phyloP scores from a whole-genome alignment of 2,888 invertebrate genomes.

The Barypeithes pellucidus region DNA sequence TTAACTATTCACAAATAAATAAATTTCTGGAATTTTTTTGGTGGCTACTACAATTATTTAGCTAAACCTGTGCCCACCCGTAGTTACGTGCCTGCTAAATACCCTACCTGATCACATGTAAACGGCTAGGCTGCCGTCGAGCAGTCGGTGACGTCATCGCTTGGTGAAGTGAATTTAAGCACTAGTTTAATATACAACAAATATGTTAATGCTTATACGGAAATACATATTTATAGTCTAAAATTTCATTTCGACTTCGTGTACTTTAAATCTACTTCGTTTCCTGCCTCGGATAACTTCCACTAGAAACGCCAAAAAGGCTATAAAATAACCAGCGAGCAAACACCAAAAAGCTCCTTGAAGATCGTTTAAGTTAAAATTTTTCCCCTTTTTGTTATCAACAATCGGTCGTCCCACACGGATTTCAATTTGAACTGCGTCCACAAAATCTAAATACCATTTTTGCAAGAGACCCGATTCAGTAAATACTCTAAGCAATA shows the following conservation, averaged over 20 bases:
- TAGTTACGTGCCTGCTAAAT: too few species aligned
- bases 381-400: background rate
- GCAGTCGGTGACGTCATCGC: too few species aligned
- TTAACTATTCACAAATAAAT: too few species aligned
- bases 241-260: background rate
- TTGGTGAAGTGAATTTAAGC: too few species aligned
- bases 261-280: background rate
- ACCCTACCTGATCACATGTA: too few species aligned
- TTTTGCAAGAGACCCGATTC: conserved; percentile 67
- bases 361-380: conserved; percentile 1
- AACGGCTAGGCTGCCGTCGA: too few species aligned
- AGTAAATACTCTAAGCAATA: conserved; percentile 62
- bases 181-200: too few species aligned
- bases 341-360: conserved; percentile 17
- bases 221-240: too few species aligned
- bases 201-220: too few species aligned
- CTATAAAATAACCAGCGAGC: conserved; percentile 1
- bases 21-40: too few species aligned
- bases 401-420: background rate
- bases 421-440: background rate
- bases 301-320: background rate
- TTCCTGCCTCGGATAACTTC: conserved; percentile 1
- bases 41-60: too few species aligned
- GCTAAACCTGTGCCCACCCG: too few species aligned
- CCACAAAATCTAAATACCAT: conserved; percentile 64